Conservation (phyloP, 2,888 invertebrate genomes). For the Diarsia dahlii region DNA sequence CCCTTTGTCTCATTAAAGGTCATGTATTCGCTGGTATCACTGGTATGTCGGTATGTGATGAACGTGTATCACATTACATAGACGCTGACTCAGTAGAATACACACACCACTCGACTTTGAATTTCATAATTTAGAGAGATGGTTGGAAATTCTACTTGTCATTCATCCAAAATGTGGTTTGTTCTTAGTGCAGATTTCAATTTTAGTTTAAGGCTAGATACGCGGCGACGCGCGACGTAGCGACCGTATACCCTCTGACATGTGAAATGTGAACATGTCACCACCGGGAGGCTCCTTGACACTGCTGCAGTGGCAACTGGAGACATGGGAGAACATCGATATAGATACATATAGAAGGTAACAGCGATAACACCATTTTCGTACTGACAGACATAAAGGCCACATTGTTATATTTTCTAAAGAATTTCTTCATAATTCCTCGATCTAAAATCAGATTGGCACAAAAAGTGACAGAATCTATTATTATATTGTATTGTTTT, state of each 20-base stretch:
- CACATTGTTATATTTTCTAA: not conserved
- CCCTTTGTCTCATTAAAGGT: constrained; percentile 59
- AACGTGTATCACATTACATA: constrained; percentile 22
- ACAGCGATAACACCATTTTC: not conserved
- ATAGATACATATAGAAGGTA: not conserved
- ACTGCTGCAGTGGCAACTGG: not conserved
- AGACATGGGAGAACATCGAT: not conserved
- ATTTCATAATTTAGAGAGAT: constrained; percentile 22
- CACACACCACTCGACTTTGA: constrained; percentile 10
- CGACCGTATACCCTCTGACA: not conserved
- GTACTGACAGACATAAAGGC: not conserved
- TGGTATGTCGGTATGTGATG: constrained; percentile 37
- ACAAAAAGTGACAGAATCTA: not conserved
- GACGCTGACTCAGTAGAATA: not conserved
- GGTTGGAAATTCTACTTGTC: not conserved
- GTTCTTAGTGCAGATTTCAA: not conserved
- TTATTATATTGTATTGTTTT: not conserved
- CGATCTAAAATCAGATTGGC: not conserved
- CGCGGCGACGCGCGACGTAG: not conserved
- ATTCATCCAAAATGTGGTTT: not conserved
- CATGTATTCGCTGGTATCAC: constrained; percentile 47
- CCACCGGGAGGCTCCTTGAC: not conserved
- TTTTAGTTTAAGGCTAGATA: not conserved
- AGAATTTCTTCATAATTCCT: too few species aligned
- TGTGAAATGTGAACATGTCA: not conserved